Conservation (phyloP, 2,113 vertebrate species). For the Ailurus styani region DNA sequence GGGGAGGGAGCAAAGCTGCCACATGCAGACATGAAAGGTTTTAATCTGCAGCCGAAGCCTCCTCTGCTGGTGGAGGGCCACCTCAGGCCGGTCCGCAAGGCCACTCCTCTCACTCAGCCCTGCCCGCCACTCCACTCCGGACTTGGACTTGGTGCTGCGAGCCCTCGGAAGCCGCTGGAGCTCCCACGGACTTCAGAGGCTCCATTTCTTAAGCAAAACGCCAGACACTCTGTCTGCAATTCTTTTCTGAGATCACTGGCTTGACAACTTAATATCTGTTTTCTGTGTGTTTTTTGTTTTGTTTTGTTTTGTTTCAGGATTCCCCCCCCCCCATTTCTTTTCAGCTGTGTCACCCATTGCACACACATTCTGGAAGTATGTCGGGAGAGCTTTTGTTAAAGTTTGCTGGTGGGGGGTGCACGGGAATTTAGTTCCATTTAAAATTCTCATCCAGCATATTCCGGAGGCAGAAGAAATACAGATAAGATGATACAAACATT, state of each 20-base stretch:
- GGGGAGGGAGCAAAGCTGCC: not conserved
- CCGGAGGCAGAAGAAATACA: not conserved
- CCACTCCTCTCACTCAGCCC: not conserved
- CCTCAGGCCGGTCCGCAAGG: not conserved
- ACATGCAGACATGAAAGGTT: not conserved
- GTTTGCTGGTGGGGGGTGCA: not conserved
- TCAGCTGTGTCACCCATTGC: not conserved
- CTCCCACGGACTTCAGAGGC: not conserved
- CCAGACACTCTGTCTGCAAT: not conserved
- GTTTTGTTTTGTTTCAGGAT: not conserved
- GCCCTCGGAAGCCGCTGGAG: not conserved
- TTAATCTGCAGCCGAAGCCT: not conserved
- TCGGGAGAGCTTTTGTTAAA: not conserved
- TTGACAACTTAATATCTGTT: constrained; percentile 60
- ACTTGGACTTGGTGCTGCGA: not conserved
- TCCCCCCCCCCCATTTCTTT: not conserved
- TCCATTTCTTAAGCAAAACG: not conserved
- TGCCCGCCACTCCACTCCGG: rapidly evolving
- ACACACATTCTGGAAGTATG: not conserved
- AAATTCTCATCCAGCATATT: not conserved
- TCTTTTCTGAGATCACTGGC: not conserved
- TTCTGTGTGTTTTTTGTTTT: constrained; percentile 34
- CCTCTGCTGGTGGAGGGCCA: not conserved
- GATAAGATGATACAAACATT: not conserved
- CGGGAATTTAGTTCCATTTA: not conserved